phyloP scores from a whole-genome alignment of 64 coral and sea anemone genomes.

The Montipora cactus region DNA sequence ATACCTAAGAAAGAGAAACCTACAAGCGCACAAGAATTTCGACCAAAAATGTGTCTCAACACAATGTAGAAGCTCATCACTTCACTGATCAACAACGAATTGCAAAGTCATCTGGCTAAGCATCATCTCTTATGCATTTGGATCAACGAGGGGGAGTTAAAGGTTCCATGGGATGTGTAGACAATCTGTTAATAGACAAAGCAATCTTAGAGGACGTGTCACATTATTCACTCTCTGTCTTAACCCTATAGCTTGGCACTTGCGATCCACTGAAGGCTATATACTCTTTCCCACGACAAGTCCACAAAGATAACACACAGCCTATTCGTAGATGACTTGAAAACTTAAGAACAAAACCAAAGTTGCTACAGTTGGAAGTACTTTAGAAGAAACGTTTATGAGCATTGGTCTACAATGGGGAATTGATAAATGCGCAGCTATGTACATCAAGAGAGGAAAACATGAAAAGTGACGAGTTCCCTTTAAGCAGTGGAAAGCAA shows the following conservation, averaged over 20 bases:
- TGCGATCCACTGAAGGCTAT: conserved; percentile 15
- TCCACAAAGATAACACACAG: too few relatives aligned
- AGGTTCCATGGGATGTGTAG: too few relatives aligned
- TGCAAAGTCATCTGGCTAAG: not conserved
- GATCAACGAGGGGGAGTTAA: too few relatives aligned
- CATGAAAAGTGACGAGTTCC: not conserved
- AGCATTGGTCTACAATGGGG: too few relatives aligned
- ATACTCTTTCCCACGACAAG: not conserved
- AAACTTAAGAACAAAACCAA: too few relatives aligned
- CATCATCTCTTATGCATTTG: not conserved
- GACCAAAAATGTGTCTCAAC: conserved; percentile 6
- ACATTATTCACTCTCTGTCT: conserved; percentile 34
- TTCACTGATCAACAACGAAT: conserved; percentile 3
- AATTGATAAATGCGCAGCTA: too few relatives aligned
- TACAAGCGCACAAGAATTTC: not conserved
- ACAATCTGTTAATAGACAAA: too few relatives aligned
- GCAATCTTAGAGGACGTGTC: not conserved
- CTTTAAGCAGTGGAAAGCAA: not conserved
- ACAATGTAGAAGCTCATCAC: conserved; percentile 12
- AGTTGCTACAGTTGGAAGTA: too few relatives aligned
- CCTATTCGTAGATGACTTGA: too few relatives aligned
- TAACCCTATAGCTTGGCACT: conserved; percentile 10
- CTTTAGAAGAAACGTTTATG: too few relatives aligned
- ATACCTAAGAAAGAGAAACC: not conserved
- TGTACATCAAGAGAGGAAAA: not conserved